Conservation (phyloP, 2,888 invertebrate genomes). For the Cabera pusaria region DNA sequence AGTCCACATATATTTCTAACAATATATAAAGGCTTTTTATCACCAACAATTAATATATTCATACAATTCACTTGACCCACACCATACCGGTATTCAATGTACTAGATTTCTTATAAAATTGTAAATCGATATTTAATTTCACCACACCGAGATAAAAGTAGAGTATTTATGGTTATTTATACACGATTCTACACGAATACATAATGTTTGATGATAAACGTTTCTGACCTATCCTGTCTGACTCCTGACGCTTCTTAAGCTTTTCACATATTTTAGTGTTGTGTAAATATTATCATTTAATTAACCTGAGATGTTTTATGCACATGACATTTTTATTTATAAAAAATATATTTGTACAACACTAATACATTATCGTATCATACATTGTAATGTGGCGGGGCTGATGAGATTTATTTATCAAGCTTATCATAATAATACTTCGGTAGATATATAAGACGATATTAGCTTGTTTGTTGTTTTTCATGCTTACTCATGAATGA, state of each 20-base stretch:
- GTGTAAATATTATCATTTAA: slow-evolving; percentile 18
- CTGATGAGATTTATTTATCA: slow-evolving; percentile 22
- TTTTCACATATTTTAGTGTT: slow-evolving; percentile 45
- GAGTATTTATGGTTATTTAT: background rate
- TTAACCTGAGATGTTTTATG: background rate
- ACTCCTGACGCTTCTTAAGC: slow-evolving; percentile 60
- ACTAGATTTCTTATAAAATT: background rate
- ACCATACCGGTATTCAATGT: background rate
- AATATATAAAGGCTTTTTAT: too few species aligned
- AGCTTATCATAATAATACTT: too few species aligned
- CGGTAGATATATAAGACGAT: too few species aligned
- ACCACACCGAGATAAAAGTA: background rate
- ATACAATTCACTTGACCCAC: background rate
- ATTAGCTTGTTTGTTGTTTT: too few species aligned
- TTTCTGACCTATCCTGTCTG: too few species aligned
- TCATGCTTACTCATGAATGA: too few species aligned
- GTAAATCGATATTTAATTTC: background rate
- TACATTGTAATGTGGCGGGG: slow-evolving; percentile 15
- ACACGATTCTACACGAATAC: background rate
- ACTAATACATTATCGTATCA: slow-evolving; percentile 24
- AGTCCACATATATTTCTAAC: too few species aligned
- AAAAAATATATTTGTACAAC: slow-evolving; percentile 26
- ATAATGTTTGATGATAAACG: background rate
- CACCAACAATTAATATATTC: too few species aligned
- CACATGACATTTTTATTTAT: background rate